phyloP scores from a whole-genome alignment of 2,113 vertebrate species.

The Pipra filicauda region DNA sequence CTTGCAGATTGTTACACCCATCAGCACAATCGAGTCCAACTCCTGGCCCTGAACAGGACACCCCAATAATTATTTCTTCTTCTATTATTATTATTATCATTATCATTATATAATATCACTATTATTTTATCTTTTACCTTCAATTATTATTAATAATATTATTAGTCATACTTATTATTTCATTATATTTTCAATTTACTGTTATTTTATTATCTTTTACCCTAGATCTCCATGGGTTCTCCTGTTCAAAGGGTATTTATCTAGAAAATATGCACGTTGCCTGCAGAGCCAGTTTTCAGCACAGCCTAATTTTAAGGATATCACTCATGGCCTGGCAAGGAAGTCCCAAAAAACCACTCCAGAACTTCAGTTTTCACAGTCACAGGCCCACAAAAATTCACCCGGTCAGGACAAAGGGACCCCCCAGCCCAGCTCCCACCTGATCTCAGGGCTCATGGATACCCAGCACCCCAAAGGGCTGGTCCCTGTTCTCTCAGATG shows the following conservation, averaged over 20 bases:
- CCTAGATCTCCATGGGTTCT: background rate
- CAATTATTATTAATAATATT: background rate
- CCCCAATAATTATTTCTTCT: background rate
- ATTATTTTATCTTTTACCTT: background rate
- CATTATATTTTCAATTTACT: background rate
- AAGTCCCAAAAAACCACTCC: background rate
- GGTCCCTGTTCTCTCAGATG: background rate
- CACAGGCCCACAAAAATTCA: background rate
- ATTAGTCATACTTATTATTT: background rate
- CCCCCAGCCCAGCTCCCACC: background rate
- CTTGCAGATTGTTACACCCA: background rate
- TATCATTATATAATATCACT: too few species aligned
- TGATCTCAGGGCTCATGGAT: background rate
- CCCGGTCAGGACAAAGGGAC: background rate
- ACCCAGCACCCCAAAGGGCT: background rate
- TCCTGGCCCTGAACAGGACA: background rate
- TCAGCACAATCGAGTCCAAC: background rate
- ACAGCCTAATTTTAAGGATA: background rate
- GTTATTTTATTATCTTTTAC: background rate
- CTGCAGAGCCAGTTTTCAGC: background rate
- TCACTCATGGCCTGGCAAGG: background rate
- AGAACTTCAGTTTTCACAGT: background rate
- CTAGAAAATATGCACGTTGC: background rate
- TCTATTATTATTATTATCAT: too few species aligned
- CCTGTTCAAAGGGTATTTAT: background rate